phyloP scores from a whole-genome alignment of 2,113 vertebrate genomes.

The Larimichthys crocea region DNA sequence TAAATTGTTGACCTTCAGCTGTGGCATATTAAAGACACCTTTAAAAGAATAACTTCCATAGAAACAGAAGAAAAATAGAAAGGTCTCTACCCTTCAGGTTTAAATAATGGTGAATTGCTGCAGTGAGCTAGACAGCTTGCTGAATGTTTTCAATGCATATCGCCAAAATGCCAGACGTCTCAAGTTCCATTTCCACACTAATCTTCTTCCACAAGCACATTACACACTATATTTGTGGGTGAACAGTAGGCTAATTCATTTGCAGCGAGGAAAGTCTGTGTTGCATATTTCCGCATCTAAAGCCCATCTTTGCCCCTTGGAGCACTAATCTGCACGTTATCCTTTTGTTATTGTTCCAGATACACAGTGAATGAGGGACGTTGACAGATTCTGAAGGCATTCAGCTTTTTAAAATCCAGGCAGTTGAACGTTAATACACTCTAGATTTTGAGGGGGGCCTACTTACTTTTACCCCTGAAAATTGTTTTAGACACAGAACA shows the following conservation, averaged over 20 bases:
- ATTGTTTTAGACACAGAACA: constrained; percentile 34
- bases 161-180: constrained; percentile 73
- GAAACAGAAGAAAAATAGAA: constrained; percentile 28
- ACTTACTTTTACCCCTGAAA: constrained; percentile 31
- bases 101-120: constrained; percentile 38
- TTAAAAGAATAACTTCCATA: constrained; percentile 47
- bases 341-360: constrained; percentile 80
- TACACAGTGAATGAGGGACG: constrained; percentile 68
- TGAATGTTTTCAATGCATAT: constrained; percentile 67
- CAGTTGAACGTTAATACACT: constrained; percentile 68
- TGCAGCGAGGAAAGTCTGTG: constrained; percentile 65
- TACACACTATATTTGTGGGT: constrained; percentile 61
- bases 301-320: constrained; percentile 73
- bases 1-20: constrained; percentile 56
- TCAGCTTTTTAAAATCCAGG: constrained; percentile 72
- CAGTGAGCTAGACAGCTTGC: constrained; percentile 43
- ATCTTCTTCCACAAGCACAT: constrained; percentile 74
- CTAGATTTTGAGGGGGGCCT: constrained; percentile 43
- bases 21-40: constrained; percentile 35
- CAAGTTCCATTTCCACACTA: constrained; percentile 76
- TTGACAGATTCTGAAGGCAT: constrained; percentile 76
- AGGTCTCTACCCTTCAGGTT: constrained; percentile 21
- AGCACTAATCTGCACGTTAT: constrained; percentile 80
- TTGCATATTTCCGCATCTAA: constrained; percentile 80
- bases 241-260: constrained; percentile 82